These are phyloP conservation scores for Zaprionus vittiger DNA, from an alignment of 1,140 invertebrate species.

Conservation along the genomic window DNA sequence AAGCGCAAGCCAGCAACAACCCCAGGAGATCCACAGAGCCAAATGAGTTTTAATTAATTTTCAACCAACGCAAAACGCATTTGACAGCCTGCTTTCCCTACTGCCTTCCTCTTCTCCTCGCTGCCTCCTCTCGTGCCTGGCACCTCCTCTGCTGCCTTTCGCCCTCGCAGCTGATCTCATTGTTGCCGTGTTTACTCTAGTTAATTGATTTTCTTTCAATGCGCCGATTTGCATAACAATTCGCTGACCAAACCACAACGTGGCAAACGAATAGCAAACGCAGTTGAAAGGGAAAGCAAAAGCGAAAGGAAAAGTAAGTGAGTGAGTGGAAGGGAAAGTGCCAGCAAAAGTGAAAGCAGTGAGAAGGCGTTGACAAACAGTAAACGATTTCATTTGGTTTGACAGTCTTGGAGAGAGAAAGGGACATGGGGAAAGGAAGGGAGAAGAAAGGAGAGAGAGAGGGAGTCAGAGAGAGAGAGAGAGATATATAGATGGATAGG, in stretches of 20 bases:
- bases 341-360: slow-evolving; percentile 31
- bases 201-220: slow-evolving; percentile 82
- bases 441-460: background rate
- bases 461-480: background rate
- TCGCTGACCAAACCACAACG: slow-evolving; percentile 30
- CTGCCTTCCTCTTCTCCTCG: background rate
- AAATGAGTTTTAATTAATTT: slow-evolving; percentile 81
- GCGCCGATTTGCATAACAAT: slow-evolving; percentile 75
- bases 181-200: slow-evolving; percentile 70
- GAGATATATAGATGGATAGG: background rate
- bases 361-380: slow-evolving; percentile 23
- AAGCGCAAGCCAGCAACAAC: background rate
- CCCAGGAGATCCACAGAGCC: slow-evolving; percentile 54
- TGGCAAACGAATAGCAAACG: background rate
- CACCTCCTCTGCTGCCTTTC: background rate
- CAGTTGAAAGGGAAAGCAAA: slow-evolving; percentile 41
- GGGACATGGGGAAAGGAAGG: background rate
- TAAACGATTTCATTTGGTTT: slow-evolving; percentile 51
- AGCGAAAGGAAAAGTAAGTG: background rate
- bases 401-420: slow-evolving; percentile 22
- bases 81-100: slow-evolving; percentile 21
- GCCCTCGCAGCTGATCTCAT: slow-evolving; percentile 24
- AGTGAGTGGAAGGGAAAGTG: background rate
- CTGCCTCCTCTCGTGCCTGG: background rate
- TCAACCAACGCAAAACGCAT: slow-evolving; percentile 42